These are phyloP conservation scores for Cerceris rybyensis DNA, from an alignment of 2,888 invertebrate genomes.

Conservation along the genomic window DNA sequence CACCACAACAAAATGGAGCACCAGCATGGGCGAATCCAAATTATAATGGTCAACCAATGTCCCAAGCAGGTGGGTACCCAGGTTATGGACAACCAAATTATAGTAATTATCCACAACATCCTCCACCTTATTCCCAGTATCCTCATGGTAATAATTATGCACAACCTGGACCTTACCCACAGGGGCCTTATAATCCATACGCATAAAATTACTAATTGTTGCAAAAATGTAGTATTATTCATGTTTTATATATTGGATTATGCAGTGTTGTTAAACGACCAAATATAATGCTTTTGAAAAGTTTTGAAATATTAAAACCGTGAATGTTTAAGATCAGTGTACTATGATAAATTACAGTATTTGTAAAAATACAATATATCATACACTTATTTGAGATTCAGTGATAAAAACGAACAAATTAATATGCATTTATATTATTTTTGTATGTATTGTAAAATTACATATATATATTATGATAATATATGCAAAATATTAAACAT, in stretches of 20 bases:
- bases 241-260: constrained; percentile 8
- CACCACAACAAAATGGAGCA: constrained; percentile 75
- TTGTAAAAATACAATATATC: background rate
- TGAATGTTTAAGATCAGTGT: constrained; percentile 4
- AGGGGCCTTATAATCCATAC: constrained; percentile 75
- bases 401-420: background rate
- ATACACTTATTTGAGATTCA: constrained; percentile 15
- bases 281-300: background rate
- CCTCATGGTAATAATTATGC: constrained; percentile 59
- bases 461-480: constrained; percentile 20
- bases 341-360: background rate
- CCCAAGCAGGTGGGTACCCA: constrained; percentile 81
- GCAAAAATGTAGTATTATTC: constrained; percentile 8
- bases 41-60: constrained; percentile 79
- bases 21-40: constrained; percentile 79
- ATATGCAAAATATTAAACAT: constrained; percentile 22
- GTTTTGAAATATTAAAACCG: background rate
- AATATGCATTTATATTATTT: constrained; percentile 14
- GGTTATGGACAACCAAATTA: constrained; percentile 75
- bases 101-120: constrained; percentile 74
- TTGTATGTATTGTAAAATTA: background rate
- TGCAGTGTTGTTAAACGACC: background rate
- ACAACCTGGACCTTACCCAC: constrained; percentile 68
- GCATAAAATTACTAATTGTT: constrained; percentile 65
- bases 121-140: constrained; percentile 76